Conservation (phyloP, 2,797 vertebrate species). For the Gambelia wislizenii region DNA sequence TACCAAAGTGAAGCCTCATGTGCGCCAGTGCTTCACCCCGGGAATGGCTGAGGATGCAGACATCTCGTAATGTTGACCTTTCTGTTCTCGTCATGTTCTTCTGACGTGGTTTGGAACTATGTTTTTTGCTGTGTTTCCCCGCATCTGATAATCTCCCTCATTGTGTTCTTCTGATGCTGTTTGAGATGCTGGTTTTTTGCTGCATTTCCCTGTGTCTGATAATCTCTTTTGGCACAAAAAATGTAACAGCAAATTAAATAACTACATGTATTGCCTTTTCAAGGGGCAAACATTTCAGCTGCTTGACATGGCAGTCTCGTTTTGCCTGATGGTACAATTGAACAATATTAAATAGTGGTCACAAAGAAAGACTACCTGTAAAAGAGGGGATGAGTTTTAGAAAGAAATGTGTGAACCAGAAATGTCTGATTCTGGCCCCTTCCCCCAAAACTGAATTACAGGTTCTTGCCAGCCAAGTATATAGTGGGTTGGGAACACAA, state of each 20-base stretch:
- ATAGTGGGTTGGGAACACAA: not conserved
- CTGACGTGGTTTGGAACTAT: no score
- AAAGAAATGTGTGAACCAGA: not conserved
- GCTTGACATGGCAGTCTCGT: no score
- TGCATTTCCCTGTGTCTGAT: no score
- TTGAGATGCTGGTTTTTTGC: no score
- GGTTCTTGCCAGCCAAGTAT: conserved; percentile 9
- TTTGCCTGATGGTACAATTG: not conserved
- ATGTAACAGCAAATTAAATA: not conserved
- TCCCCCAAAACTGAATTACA: not conserved
- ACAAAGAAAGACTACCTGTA: not conserved
- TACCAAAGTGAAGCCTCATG: no score
- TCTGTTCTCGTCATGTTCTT: no score
- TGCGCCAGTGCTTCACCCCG: no score
- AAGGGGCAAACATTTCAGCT: not conserved
- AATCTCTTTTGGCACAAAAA: not conserved
- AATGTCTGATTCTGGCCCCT: not conserved
- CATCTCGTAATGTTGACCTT: no score
- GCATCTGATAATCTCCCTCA: no score
- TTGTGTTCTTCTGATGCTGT: no score
- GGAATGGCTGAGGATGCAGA: no score
- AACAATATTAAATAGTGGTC: not conserved
- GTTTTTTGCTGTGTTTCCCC: no score
- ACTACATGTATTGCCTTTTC: not conserved
- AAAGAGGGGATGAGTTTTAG: not conserved